Base-by-base conservation (phyloP, 64 coral and sea anemone species). In the Montipora efflorescens region DNA sequence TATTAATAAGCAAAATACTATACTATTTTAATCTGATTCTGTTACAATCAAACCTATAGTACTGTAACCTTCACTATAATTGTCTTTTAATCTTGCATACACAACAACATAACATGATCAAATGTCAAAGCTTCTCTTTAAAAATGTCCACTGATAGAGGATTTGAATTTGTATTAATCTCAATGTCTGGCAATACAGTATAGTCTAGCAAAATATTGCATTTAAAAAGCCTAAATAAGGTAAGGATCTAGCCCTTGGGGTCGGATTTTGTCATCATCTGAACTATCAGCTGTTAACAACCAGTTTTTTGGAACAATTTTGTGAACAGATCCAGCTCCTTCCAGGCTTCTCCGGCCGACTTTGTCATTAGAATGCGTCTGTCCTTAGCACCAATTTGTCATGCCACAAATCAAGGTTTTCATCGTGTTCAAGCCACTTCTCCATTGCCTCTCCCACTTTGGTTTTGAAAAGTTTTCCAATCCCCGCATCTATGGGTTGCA, bases 401-500 rank as follows among this genome's bases (percentile, higher is more conserved):
- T 89, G 87, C 87, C 69, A 75, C 16, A 55, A n/a, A 52, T 77
- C 69, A 47, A 77, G 18, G 43, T 89, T 77, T 77, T 55, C 8
- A 57, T 57, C 48, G 28, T 90, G 18, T 50, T 89, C 87, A 13
- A 76, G 69, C 87, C 87, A 90, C 7, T 45, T 90, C 8, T 90
- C 88, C 88, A 64, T 90, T 3, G 74, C 88, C 46, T 90, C 74
- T 12, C 75, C 88, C 5, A 90, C 59, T 44, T 79, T 90, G 19
- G 11, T 67, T 20, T 85, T 85, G 52, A 76, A 5, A 13, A 89
- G 16, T 23, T 49, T 89, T 16, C 87, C 87, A 89, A 43, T 22
- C 72, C 87, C 87, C 19, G 87, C 87, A 89, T 89, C 87, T 15
- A 75, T 89, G 19, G 87, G 87, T 75, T 89, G 87, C 7, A 89